Conservation (phyloP, 2,113 vertebrate species). For the Zapus hudsonius region DNA sequence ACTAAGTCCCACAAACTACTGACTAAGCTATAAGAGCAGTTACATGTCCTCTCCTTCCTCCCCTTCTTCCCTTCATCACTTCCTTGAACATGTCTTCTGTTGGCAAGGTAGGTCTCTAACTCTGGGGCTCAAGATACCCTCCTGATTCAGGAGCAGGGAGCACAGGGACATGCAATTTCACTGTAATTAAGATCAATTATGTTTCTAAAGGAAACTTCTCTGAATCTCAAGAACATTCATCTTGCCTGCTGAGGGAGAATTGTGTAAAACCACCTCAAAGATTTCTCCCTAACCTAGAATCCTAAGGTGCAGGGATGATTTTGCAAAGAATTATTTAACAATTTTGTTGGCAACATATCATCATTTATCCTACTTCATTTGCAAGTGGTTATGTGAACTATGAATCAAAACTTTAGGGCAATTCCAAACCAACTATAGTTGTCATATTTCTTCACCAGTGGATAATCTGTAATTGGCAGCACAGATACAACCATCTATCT, state of each 20-base stretch:
- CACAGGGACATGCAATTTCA: background rate
- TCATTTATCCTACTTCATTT: background rate
- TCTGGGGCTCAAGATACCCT: background rate
- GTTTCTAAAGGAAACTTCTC: background rate
- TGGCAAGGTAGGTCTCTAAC: background rate
- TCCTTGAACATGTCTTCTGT: background rate
- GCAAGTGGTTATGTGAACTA: conserved; percentile 12
- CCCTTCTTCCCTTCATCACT: too few relatives aligned
- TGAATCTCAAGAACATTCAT: background rate
- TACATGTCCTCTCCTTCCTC: background rate
- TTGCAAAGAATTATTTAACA: background rate
- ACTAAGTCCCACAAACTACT: background rate
- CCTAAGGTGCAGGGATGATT: conserved; percentile 8
- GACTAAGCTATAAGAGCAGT: background rate
- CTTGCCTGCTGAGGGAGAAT: background rate
- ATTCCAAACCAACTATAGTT: background rate
- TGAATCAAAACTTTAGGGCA: background rate
- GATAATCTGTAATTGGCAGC: background rate
- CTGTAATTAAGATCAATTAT: background rate
- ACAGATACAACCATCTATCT: background rate
- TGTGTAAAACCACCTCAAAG: conserved; percentile 10
- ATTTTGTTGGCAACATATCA: background rate
- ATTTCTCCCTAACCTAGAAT: conserved; percentile 26
- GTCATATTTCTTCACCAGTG: conserved; percentile 10
- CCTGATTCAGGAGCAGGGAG: background rate